Conservation (phyloP, 2,797 vertebrate species). For the Distichodus sexfasciatus region DNA sequence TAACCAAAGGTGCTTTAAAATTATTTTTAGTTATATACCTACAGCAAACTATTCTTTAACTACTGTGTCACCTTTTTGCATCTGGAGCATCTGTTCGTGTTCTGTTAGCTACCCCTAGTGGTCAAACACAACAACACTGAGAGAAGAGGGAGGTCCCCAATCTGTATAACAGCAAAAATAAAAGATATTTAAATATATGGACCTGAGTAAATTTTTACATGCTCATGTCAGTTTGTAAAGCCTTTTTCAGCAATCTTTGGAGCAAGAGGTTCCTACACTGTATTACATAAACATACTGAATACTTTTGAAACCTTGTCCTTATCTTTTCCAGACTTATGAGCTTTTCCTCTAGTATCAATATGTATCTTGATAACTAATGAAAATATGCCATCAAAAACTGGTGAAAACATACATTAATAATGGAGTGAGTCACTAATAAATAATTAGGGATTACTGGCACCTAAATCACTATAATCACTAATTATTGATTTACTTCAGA, state of each 20-base stretch:
- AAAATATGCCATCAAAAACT: too few relatives aligned
- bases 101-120: conserved; percentile 32
- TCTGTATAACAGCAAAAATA: background rate
- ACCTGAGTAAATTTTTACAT: background rate
- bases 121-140: background rate
- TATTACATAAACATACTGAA: conserved; percentile 28
- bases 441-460: too few relatives aligned
- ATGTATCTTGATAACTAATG: too few relatives aligned
- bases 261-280: background rate
- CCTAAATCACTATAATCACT: too few relatives aligned
- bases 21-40: background rate
- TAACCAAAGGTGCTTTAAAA: conserved; percentile 32
- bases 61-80: background rate
- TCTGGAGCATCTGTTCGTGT: background rate
- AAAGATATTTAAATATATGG: conserved; percentile 3
- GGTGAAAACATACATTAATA: too few relatives aligned
- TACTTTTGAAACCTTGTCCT: background rate
- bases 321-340: too few relatives aligned
- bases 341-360: too few relatives aligned
- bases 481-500: too few relatives aligned
- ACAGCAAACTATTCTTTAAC: conserved; percentile 1
- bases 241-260: conserved; percentile 23
- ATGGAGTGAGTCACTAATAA: too few relatives aligned
- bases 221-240: conserved; percentile 15
- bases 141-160: background rate